These are phyloP conservation scores for Periparus ater DNA, from an alignment of 2,797 vertebrate genomes.

Conservation along the genomic window DNA sequence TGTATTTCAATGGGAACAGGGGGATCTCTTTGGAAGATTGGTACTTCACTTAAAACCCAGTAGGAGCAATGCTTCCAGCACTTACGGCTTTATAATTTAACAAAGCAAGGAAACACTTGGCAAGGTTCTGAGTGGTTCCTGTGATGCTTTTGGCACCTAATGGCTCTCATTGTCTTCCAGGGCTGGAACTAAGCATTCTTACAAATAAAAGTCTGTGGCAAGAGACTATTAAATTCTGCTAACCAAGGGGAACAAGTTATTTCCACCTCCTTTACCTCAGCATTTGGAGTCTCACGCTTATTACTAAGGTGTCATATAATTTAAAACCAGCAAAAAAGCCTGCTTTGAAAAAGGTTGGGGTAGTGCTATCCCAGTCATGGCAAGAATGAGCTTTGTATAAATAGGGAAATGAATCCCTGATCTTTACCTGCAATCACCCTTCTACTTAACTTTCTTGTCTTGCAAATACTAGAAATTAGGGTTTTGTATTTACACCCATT, in stretches of 20 bases:
- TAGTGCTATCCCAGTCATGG: background rate
- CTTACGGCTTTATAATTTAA: background rate
- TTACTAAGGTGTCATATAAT: background rate
- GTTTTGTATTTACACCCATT: background rate
- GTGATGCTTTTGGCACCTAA: constrained; percentile 6
- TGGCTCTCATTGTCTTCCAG: background rate
- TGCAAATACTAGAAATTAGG: background rate
- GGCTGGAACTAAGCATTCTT: background rate
- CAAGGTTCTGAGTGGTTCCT: constrained; percentile 13
- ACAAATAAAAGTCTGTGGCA: background rate
- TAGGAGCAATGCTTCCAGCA: background rate
- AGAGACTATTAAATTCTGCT: background rate
- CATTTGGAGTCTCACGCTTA: background rate
- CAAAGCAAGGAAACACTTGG: constrained; percentile 22
- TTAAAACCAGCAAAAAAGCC: background rate
- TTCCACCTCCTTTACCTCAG: background rate
- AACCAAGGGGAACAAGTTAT: background rate
- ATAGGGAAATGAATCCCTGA: background rate
- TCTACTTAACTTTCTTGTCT: background rate
- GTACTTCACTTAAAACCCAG: background rate
- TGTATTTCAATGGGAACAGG: background rate
- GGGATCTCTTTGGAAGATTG: background rate
- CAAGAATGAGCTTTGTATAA: background rate
- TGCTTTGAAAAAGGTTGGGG: background rate
- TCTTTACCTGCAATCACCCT: background rate